Base-by-base conservation (phyloP, 2,888 invertebrate species). In the Agrochola lychnidis region DNA sequence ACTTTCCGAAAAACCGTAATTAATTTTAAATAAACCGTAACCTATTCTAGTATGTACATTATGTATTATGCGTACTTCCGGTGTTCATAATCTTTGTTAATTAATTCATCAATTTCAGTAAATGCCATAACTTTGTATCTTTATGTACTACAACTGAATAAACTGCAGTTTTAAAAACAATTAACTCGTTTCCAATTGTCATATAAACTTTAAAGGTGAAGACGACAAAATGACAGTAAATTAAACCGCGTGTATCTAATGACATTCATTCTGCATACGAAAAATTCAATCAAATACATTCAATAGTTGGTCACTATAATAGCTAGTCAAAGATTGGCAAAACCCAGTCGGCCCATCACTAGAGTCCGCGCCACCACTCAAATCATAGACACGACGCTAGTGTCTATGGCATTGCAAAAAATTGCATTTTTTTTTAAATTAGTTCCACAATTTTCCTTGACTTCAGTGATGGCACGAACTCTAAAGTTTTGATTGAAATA, bases 31-130 rank as follows among this genome's bases (percentile, higher is more conserved):
- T 76, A 61, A 81, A 67, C 70, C 72, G 63, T 72, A 12, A 66
- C n/a, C 42, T 77, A 77, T 12, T 61, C 79, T 85, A 82, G 36
- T 82, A 85, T 85, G 63, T 84, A 85, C 85, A 85, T 67, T 59
- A 45, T 76, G 64, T 74, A 85, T 78, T 85, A 79, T 82, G 82
- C 82, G 62, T 73, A 64, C 42, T 62, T 72, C 70, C 36, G 48
- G 53, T 73, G 76, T 75, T 61, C 22, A 16, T 67, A 1, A 53
- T 71, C 1, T 36, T 48, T 40, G 36, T 6, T 70, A 19, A 22
- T 67, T 25, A 71, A 36, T 36, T 76, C 22, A 19, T 68, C 40
- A 51, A 45, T 62, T 48, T 70, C 14, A 48, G 42, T 70, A 51
- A 63, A 51, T 70, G 70, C 70, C 62, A 48, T 10, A 30, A 16